Percentiles rank a stretch among this genome's conserved stretches.
These are phyloP conservation scores for Holacanthella duospinosa DNA, from an alignment of 2,888 invertebrate species.

Conservation along the genomic window DNA sequence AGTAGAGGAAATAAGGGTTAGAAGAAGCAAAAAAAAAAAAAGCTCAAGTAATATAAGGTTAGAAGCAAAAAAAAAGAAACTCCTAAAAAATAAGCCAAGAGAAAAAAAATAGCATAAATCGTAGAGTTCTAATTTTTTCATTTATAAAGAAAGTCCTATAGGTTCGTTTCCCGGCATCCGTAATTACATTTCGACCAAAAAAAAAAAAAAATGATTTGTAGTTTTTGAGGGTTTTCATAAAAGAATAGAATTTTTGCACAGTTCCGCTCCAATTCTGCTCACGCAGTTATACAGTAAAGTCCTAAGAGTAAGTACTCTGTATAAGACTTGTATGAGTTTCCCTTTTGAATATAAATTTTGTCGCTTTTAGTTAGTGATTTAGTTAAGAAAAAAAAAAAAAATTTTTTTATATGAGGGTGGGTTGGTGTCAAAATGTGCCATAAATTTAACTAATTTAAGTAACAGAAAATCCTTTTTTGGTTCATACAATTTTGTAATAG, in stretches of 20 bases:
- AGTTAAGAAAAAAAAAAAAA: neutral
- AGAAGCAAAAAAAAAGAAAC: neutral
- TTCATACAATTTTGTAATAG: too few species aligned
- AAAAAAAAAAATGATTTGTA: neutral
- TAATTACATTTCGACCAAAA: neutral
- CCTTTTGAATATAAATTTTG: too few species aligned
- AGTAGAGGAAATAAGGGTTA: neutral
- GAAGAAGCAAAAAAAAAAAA: neutral
- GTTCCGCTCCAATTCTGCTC: too few species aligned
- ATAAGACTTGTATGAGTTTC: too few species aligned
- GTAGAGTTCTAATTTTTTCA: neutral
- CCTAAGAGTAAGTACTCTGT: too few species aligned
- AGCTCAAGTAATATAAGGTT: too few species aligned
- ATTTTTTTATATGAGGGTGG: neutral
- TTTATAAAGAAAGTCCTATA: neutral
- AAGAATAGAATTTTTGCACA: too few species aligned
- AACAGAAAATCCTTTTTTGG: too few species aligned
- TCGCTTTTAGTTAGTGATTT: too few species aligned
- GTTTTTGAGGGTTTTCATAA: too few species aligned
- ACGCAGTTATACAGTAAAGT: too few species aligned
- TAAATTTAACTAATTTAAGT: too few species aligned
- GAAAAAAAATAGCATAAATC: neutral
- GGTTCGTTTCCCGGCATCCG: neutral
- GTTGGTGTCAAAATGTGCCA: neutral
- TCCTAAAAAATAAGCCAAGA: neutral